Conservation (phyloP, 2,113 vertebrate genomes). For the Cebus imitator region DNA sequence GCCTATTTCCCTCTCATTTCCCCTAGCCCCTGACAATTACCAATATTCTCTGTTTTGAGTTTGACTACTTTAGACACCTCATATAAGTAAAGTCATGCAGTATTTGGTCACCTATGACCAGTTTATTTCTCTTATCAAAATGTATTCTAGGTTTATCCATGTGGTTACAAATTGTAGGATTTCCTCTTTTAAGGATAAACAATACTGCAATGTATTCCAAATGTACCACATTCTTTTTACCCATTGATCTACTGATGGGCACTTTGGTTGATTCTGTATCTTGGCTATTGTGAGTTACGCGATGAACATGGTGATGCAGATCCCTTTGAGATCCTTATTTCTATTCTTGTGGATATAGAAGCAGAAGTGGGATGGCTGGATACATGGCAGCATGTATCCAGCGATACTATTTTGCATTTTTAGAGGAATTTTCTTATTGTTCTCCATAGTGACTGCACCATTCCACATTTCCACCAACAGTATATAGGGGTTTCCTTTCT, state of each 20-base stretch:
- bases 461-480: neutral
- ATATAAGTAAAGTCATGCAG: neutral
- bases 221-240: neutral
- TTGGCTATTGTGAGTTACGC: neutral
- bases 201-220: neutral
- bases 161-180: neutral
- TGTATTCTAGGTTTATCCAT: neutral
- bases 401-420: neutral
- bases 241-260: neutral
- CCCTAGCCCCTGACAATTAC: rapidly evolving
- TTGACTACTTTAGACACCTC: neutral
- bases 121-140: neutral
- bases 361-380: neutral
- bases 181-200: neutral
- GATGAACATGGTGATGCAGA: neutral
- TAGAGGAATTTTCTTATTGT: neutral
- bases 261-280: neutral
- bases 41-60: neutral
- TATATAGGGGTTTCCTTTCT: no score
- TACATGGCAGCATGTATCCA: neutral
- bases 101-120: neutral
- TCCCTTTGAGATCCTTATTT: neutral
- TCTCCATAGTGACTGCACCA: neutral
- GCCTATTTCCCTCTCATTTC: neutral
- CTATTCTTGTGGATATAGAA: neutral